Evolutionary conservation across 2,113 vertebrate genomes (phyloP), one percentile per base, ranked within the genome.

Genomic region (Pachyramphus minor): DNA sequence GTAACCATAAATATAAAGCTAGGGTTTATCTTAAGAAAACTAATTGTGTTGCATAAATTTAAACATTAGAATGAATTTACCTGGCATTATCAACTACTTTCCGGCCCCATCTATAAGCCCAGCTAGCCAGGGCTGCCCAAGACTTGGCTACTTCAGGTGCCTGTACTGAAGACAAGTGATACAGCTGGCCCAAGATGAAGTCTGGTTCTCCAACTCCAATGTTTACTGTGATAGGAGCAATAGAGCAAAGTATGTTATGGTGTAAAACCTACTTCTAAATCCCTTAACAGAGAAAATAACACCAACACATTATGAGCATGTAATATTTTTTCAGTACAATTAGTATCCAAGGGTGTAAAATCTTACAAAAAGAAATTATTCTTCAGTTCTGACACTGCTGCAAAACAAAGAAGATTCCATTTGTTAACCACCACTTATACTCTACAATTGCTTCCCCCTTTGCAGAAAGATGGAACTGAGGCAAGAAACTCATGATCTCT

Each of bases 41-140:
- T 39, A 60, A 5, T 3, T 31, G 21, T 77, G 27, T 3, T 19
- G 1, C 24, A 64, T 9, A 47, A 35, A 75, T 72, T 44, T 27
- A 74, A 60, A 71, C 5, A 58, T 47, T 28, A 50, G 45, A 55
- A 81, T 76, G 50, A 42, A 97, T 98, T 95, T 91, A 99, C 99
- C 99, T 99, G 88, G 99, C 99, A 90, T 99, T 99, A 92, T 99
- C 99, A 45, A 99, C 99, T 56, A 99, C 99, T 90, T 99, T 99
- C 92, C 99, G 97, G 89, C 99, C 99, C 99, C 99, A 99, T 95
- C 99, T 98, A 41, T 99, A 99, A 18, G 99, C 99, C 99, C 99
- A 99, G 95, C 99, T 99, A 87, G 99, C 99, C 89, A 99, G 94
- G 12, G 99, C 98, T 28, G 99, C 99, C 99, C 99, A 99, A 42